Evolutionary conservation across 2,113 vertebrate species (phyloP).

Genomic region (Tringa solitaria): DNA sequence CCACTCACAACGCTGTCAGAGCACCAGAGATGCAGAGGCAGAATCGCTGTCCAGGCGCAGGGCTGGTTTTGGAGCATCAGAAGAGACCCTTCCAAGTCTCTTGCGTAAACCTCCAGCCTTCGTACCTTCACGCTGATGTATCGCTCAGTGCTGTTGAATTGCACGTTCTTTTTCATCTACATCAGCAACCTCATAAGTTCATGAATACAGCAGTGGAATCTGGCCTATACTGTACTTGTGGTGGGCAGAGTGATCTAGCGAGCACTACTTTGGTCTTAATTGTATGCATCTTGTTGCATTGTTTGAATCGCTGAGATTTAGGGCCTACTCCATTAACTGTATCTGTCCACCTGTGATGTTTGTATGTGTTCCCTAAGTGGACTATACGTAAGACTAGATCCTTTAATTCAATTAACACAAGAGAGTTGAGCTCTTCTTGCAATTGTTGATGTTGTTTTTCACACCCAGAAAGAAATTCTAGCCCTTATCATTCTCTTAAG

Average conservation of each 20-base stretch:
- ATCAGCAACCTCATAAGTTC: neutral
- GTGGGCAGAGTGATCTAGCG: neutral
- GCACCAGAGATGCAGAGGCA: neutral
- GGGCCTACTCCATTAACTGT: neutral
- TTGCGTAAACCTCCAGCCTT: neutral
- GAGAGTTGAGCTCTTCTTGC: neutral
- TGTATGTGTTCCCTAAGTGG: neutral
- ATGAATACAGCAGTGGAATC: neutral
- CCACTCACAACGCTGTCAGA: neutral
- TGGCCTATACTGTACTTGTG: neutral
- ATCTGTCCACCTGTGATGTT: neutral
- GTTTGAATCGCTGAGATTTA: neutral
- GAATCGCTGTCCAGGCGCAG: neutral
- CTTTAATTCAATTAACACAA: neutral
- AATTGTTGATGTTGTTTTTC: neutral
- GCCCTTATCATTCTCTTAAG: neutral
- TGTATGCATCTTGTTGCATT: neutral
- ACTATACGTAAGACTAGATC: neutral
- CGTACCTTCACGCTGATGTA: neutral
- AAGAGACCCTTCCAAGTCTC: neutral
- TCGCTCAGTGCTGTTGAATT: neutral
- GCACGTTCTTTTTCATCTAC: neutral
- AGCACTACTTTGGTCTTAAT: rapidly evolving
- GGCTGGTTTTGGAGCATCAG: neutral
- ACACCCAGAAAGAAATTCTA: neutral